Evolutionary conservation across 1,140 invertebrate species (phyloP).

Genomic region (Dendroctonus valens): DNA sequence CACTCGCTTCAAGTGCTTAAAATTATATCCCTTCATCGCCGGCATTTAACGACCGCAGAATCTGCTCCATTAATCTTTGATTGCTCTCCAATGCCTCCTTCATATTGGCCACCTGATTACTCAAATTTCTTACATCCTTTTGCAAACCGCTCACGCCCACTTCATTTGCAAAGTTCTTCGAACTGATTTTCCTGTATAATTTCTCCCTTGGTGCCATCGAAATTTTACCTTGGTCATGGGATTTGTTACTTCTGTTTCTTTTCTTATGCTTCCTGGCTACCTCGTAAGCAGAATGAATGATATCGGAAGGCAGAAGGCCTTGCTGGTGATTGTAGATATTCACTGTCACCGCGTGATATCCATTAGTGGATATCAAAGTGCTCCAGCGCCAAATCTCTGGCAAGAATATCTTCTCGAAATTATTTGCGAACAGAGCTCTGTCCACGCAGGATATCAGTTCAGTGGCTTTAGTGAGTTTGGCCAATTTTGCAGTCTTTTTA

Average conservation of each 20-base stretch:
- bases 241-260: slow-evolving; percentile 55
- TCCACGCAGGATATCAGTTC: slow-evolving; percentile 32
- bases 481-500: slow-evolving; percentile 28
- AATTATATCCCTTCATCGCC: neutral
- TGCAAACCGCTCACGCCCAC: slow-evolving; percentile 60
- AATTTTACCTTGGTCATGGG: slow-evolving; percentile 1
- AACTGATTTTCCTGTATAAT: neutral
- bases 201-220: neutral
- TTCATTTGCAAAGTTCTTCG: slow-evolving; percentile 9
- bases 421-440: slow-evolving; percentile 18
- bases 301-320: slow-evolving; percentile 23
- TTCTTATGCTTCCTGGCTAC: slow-evolving; percentile 48
- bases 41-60: slow-evolving; percentile 3
- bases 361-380: slow-evolving; percentile 51
- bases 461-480: slow-evolving; percentile 30
- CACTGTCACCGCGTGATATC: slow-evolving; percentile 14
- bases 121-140: slow-evolving; percentile 59
- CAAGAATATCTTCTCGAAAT: slow-evolving; percentile 21
- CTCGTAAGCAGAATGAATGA: slow-evolving; percentile 21
- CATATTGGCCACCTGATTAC: slow-evolving; percentile 61
- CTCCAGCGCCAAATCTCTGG: slow-evolving; percentile 55
- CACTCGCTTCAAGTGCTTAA: too few species aligned
- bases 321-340: slow-evolving; percentile 24
- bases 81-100: slow-evolving; percentile 48
- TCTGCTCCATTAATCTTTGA: slow-evolving; percentile 40